phyloP scores from a whole-genome alignment of 2,113 vertebrate species.

The Phyllostomus discolor region DNA sequence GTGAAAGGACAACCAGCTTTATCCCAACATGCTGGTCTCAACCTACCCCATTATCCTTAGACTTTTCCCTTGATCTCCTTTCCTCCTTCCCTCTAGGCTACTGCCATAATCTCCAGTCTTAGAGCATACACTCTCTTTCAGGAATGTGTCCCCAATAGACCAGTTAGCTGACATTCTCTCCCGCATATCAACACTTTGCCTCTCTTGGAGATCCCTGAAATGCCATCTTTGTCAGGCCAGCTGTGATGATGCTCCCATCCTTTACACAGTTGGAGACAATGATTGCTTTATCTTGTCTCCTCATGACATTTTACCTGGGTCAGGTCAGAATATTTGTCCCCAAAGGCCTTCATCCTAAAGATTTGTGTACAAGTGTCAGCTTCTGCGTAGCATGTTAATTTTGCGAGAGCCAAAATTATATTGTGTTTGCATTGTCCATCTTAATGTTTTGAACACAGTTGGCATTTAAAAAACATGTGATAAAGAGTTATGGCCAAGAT shows the following conservation, averaged over 20 bases:
- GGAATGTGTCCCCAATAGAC: not conserved
- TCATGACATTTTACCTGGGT: not conserved
- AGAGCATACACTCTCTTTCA: not conserved
- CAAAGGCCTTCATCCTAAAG: not conserved
- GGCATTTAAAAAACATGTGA: not conserved
- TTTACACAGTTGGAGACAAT: not conserved
- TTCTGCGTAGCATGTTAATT: not conserved
- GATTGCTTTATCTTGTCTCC: not conserved
- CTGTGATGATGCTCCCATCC: not conserved
- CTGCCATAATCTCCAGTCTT: not conserved
- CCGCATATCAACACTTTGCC: not conserved
- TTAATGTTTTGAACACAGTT: not conserved
- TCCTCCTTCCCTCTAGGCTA: not conserved
- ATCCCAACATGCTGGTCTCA: not conserved
- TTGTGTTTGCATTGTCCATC: not conserved
- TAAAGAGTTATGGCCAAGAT: not conserved
- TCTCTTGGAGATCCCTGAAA: not conserved
- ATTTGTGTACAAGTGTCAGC: not conserved
- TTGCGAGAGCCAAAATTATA: not conserved
- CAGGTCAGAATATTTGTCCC: not conserved
- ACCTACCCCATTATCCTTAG: not conserved
- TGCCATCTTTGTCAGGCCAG: not conserved
- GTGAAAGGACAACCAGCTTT: not conserved
- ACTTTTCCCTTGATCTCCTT: not conserved
- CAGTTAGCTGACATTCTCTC: not conserved